phyloP scores from a whole-genome alignment of 2,888 invertebrate species.

The Dynastes tityus region DNA sequence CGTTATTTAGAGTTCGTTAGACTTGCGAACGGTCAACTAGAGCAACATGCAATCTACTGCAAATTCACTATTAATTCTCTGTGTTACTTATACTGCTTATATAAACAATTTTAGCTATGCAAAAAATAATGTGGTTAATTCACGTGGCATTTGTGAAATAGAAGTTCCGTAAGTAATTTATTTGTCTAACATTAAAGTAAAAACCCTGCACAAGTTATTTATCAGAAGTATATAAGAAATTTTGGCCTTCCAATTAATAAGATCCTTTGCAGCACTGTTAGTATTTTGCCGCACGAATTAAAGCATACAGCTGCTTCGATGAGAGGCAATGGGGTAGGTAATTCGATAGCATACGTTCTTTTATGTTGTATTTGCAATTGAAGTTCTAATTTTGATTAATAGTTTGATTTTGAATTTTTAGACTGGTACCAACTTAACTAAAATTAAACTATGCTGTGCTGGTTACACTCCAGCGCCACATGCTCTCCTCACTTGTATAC shows the following conservation, averaged over 20 bases:
- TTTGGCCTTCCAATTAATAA: too few relatives aligned
- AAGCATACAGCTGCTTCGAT: slow-evolving; percentile 62
- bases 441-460: slow-evolving; percentile 80
- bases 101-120: neutral
- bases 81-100: neutral
- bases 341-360: neutral
- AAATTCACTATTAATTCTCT: neutral
- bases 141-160: slow-evolving; percentile 74
- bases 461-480: slow-evolving; percentile 79
- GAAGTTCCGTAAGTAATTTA: slow-evolving; percentile 77
- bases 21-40: neutral
- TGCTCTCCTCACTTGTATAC: slow-evolving; percentile 74
- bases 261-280: slow-evolving; percentile 9
- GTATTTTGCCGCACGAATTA: slow-evolving; percentile 4
- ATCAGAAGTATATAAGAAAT: too few relatives aligned
- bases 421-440: slow-evolving; percentile 77
- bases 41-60: neutral
- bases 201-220: too few relatives aligned
- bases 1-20: neutral
- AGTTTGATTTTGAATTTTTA: slow-evolving; percentile 62
- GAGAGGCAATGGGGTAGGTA: slow-evolving; percentile 75
- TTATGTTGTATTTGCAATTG: neutral
- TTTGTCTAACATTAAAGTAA: too few relatives aligned
- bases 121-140: neutral
- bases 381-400: neutral